Evolutionary conservation across 1,140 invertebrate species (phyloP).

Genomic region (Meloidogyne chitwoodi): DNA sequence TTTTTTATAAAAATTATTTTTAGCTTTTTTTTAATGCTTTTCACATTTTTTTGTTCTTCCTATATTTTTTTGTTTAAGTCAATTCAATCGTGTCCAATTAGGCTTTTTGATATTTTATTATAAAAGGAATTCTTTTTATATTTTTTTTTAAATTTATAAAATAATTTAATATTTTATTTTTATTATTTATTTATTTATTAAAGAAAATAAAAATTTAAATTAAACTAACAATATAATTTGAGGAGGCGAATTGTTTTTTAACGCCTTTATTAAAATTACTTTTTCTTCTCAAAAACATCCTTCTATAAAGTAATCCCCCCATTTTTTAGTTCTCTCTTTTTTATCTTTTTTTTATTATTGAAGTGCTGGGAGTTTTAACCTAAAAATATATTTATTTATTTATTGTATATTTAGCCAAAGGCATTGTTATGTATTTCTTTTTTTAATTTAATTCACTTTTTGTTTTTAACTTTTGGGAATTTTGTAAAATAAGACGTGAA

Average conservation of each 20-base stretch:
- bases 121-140: neutral
- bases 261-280: neutral
- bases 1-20: neutral
- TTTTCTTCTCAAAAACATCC: neutral
- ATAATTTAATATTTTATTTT: neutral
- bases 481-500: neutral
- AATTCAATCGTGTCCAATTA: slow-evolving; percentile 25
- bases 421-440: neutral
- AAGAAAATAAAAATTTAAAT: neutral
- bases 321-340: neutral
- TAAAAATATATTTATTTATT: no score
- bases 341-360: neutral
- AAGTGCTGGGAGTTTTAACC: no score
- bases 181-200: neutral
- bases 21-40: neutral
- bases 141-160: neutral
- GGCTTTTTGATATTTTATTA: neutral
- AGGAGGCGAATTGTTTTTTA: neutral
- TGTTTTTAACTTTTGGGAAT: neutral
- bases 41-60: neutral
- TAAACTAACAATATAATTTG: neutral
- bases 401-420: neutral
- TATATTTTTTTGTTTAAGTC: slow-evolving; percentile 13
- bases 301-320: neutral
- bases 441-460: neutral